A percentile compares a stretch with the other conserved stretches of the same genome.
Conservation (phyloP, 2,888 invertebrate species). For the Cryptocheilus praepositus region DNA sequence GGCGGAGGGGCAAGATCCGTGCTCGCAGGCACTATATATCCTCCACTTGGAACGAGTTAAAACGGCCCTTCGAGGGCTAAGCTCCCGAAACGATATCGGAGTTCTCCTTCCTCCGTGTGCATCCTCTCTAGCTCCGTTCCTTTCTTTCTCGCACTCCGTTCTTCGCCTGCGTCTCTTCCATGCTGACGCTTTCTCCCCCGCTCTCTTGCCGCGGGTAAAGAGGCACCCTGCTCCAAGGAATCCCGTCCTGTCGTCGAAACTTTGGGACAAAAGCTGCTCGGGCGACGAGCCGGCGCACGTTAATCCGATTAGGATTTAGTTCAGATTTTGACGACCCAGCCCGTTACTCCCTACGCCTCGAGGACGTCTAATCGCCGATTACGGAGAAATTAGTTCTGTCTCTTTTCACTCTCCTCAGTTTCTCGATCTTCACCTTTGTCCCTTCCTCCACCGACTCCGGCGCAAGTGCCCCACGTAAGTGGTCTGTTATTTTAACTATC, state of each 20-base stretch:
- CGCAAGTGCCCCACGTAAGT: no score
- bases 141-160: not conserved
- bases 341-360: conserved; percentile 18
- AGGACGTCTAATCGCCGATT: conserved; percentile 52
- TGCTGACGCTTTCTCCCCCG: conserved; percentile 1
- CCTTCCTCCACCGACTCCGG: no score
- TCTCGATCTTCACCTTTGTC: not conserved
- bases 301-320: conserved; percentile 61
- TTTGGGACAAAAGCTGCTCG: conserved; percentile 43
- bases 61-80: conserved; percentile 23
- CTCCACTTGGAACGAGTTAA: conserved; percentile 27
- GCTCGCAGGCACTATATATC: conserved; percentile 9
- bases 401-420: conserved; percentile 19
- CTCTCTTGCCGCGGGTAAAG: conserved; percentile 8
- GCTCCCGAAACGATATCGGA: conserved; percentile 20
- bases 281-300: conserved; percentile 42
- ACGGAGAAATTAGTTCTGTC: conserved; percentile 53
- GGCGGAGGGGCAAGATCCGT: conserved; percentile 1
- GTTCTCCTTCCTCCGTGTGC: not conserved
- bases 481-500: no score
- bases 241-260: conserved; percentile 27
- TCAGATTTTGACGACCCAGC: conserved; percentile 51
- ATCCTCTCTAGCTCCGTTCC: not conserved
- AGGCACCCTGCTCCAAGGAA: conserved; percentile 11
- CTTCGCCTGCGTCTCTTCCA: not conserved